Evolutionary conservation across 1,140 invertebrate genomes (phyloP).

Genomic region (Drosophila bipectinata): DNA sequence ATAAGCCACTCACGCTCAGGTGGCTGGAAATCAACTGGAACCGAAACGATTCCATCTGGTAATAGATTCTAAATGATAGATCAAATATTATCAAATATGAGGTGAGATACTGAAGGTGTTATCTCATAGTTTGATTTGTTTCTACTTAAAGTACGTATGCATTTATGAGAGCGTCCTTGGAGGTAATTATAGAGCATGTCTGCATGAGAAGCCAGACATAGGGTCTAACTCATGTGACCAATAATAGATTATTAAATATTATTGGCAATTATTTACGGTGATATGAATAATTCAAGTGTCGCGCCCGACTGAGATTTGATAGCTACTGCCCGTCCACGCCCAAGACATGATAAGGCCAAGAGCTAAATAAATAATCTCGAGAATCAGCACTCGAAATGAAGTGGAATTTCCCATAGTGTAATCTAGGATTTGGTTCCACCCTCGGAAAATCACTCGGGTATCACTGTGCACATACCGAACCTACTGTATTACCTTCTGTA

Average conservation of each 20-base stretch:
- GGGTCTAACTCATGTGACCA: constrained; percentile 8
- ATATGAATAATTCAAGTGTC: constrained; percentile 29
- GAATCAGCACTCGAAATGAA: constrained; percentile 33
- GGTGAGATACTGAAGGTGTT: constrained; percentile 1
- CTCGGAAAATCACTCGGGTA: constrained; percentile 30
- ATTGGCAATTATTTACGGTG: constrained; percentile 40
- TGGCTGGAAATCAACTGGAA: constrained; percentile 13
- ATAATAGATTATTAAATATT: constrained; percentile 20
- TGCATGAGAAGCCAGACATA: constrained; percentile 5
- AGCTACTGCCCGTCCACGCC: constrained; percentile 5
- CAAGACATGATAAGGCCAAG: constrained; percentile 26
- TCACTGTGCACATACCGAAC: constrained; percentile 37
- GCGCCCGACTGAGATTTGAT: constrained; percentile 34
- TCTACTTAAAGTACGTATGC: constrained; percentile 7
- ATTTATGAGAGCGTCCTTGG: constrained; percentile 14
- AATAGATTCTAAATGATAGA: constrained; percentile 36
- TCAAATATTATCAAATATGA: constrained; percentile 33
- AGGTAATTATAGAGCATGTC: constrained; percentile 8
- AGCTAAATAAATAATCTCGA: constrained; percentile 27
- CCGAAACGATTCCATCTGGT: neutral
- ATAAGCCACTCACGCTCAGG: constrained; percentile 1
- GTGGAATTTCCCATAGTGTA: constrained; percentile 48
- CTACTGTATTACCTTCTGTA: constrained; percentile 10
- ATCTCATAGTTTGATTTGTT: constrained; percentile 2
- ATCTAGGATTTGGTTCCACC: constrained; percentile 19